A percentile compares a stretch with the other conserved stretches of the same genome.
phyloP scores from a whole-genome alignment of 2,113 vertebrate species.

The Brachypodius melanocephalos region DNA sequence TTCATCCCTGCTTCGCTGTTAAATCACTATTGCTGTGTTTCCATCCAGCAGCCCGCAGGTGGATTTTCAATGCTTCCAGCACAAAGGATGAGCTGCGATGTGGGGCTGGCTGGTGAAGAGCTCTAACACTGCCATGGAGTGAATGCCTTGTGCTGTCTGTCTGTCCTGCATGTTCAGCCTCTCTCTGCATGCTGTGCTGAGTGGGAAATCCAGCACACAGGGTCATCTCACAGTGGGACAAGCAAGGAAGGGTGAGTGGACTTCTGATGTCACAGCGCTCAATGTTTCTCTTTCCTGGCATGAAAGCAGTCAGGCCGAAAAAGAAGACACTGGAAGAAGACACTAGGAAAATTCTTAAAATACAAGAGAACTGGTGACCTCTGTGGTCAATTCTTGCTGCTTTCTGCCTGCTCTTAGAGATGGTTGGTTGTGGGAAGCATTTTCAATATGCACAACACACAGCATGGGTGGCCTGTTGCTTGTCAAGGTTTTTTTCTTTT shows the following conservation, averaged over 20 bases:
- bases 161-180: background rate
- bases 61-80: background rate
- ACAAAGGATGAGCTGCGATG: background rate
- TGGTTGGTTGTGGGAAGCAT: background rate
- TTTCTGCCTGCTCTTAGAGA: background rate
- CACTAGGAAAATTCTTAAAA: background rate
- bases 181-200: background rate
- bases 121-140: background rate
- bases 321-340: background rate
- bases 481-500: background rate
- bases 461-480: background rate
- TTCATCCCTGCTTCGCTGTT: rapidly evolving
- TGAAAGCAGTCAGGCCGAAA: background rate
- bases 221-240: background rate
- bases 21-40: background rate
- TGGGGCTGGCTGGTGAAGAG: background rate
- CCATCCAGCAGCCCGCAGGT: background rate
- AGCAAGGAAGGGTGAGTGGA: constrained; percentile 30
- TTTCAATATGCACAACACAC: background rate
- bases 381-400: background rate
- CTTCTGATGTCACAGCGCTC: background rate
- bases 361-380: background rate
- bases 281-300: background rate
- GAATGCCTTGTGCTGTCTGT: background rate
- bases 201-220: background rate